Conservation (phyloP, 1,140 invertebrate genomes). For the Elysia chlorotica region DNA sequence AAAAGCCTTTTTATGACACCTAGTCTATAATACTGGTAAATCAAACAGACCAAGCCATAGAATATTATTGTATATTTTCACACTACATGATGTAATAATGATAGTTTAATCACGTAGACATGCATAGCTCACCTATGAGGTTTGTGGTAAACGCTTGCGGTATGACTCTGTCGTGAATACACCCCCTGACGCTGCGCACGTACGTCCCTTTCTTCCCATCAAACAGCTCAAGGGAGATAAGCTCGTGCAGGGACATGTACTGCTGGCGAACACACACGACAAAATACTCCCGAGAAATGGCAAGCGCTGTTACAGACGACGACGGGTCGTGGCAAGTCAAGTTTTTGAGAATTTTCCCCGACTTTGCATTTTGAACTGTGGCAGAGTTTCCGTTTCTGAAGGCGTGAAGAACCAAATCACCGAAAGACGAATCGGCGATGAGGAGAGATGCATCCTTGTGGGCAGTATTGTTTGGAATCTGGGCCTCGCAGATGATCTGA, state of each 20-base stretch:
- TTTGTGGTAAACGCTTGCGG: constrained; percentile 46
- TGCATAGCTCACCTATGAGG: constrained; percentile 49
- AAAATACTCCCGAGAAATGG: constrained; percentile 52
- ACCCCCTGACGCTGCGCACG: constrained; percentile 53
- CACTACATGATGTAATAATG: too few species aligned
- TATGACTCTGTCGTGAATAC: constrained; percentile 49
- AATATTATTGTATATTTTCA: too few species aligned
- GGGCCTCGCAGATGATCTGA: constrained; percentile 33
- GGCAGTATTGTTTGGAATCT: constrained; percentile 37
- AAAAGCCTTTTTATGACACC: too few species aligned
- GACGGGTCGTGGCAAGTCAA: constrained; percentile 50
- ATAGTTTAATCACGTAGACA: too few species aligned
- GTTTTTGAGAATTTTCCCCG: constrained; percentile 46
- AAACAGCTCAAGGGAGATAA: constrained; percentile 55
- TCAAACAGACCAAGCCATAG: too few species aligned
- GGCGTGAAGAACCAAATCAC: constrained; percentile 49
- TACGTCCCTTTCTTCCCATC: constrained; percentile 47
- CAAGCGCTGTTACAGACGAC: constrained; percentile 48
- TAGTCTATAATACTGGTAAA: too few species aligned
- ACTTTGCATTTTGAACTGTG: constrained; percentile 43
- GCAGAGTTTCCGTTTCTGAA: constrained; percentile 45
- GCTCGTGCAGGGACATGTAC: constrained; percentile 50
- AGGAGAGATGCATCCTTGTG: constrained; percentile 50
- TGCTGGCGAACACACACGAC: constrained; percentile 51
- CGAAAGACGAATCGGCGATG: constrained; percentile 37